Evolutionary conservation across 2,888 invertebrate genomes (phyloP).

Genomic region (Malthinus flaveolus): DNA sequence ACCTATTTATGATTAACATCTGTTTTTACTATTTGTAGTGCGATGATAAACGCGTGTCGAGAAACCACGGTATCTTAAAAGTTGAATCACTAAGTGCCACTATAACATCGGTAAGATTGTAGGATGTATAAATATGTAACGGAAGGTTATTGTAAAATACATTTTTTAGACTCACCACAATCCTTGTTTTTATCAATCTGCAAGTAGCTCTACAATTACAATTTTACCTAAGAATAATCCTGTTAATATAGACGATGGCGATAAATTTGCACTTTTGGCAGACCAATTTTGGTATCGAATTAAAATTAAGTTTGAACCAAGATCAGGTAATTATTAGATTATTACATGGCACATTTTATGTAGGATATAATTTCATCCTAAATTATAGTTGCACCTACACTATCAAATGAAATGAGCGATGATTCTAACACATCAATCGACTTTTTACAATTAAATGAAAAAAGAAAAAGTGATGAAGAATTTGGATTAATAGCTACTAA

Average conservation of each 20-base stretch:
- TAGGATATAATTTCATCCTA: background rate
- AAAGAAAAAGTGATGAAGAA: slow-evolving; percentile 4
- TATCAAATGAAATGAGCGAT: background rate
- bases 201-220: slow-evolving; percentile 43
- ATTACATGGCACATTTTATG: background rate
- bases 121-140: background rate
- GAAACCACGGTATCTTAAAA: slow-evolving; percentile 57
- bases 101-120: slow-evolving; percentile 53
- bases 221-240: slow-evolving; percentile 50
- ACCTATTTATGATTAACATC: background rate
- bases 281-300: slow-evolving; percentile 58
- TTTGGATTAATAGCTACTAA: slow-evolving; percentile 3
- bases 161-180: slow-evolving; percentile 57
- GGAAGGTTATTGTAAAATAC: background rate
- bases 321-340: background rate
- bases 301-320: slow-evolving; percentile 35
- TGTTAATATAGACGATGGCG: slow-evolving; percentile 53
- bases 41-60: slow-evolving; percentile 59
- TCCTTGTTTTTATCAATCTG: slow-evolving; percentile 58
- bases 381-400: background rate
- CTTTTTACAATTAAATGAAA: background rate
- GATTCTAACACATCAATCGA: background rate
- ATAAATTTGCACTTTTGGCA: slow-evolving; percentile 60
- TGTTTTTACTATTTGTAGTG: slow-evolving; percentile 50
- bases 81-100: slow-evolving; percentile 50